Conservation (phyloP, 2,113 vertebrate species). For the Cebidichthys violaceus region DNA sequence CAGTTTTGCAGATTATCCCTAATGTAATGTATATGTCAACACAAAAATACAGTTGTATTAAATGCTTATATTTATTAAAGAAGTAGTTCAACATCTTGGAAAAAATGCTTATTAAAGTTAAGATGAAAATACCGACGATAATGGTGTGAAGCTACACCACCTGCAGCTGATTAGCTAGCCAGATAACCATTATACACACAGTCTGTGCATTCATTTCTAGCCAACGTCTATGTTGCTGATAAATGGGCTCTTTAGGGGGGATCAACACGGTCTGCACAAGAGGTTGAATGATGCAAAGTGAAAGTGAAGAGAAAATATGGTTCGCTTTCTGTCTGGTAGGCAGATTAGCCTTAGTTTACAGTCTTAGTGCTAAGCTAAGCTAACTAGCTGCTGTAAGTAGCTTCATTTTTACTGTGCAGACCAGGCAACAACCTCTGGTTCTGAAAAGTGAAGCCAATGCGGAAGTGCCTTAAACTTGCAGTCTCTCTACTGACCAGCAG, state of each 20-base stretch:
- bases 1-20: not conserved
- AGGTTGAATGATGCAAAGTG: not conserved
- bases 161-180: not conserved
- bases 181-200: not conserved
- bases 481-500: too few species aligned
- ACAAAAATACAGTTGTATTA: not conserved
- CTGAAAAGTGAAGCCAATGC: too few species aligned
- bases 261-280: not conserved
- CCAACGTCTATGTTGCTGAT: not conserved
- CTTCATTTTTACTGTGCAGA: not conserved
- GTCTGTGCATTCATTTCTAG: not conserved
- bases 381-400: not conserved
- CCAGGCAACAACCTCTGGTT: not conserved
- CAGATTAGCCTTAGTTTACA: not conserved
- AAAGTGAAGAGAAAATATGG: not conserved
- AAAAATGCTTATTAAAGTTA: not conserved
- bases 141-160: not conserved
- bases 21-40: not conserved
- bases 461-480: too few species aligned
- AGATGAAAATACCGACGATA: not conserved
- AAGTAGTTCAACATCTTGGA: not conserved
- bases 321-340: not conserved
- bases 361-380: not conserved
- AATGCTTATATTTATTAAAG: not conserved
- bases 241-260: not conserved